Evolutionary conservation across 2,113 vertebrate genomes (phyloP).

Genomic region (Ctenodactylus gundi): DNA sequence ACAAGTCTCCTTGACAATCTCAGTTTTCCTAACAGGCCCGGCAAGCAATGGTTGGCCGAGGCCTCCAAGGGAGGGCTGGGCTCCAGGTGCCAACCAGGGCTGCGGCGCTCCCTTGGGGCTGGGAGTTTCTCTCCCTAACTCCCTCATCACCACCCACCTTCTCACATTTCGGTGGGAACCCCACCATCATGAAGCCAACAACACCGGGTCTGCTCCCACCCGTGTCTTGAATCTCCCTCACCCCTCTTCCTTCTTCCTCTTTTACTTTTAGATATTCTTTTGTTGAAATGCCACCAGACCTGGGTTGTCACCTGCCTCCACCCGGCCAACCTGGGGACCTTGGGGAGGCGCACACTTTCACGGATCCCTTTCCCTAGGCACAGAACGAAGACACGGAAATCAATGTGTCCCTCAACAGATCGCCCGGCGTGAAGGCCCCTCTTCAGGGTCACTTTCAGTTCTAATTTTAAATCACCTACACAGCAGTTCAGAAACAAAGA

Average conservation of each 20-base stretch:
- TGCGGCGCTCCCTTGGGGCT: rapidly evolving
- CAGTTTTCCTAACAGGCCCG: not conserved
- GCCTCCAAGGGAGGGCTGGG: not conserved
- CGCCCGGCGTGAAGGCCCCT: not conserved
- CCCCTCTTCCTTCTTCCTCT: not conserved
- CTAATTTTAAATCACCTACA: slow-evolving; percentile 42
- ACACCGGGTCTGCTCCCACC: not conserved
- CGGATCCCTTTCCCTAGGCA: not conserved
- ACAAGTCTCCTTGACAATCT: not conserved
- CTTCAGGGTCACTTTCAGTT: not conserved
- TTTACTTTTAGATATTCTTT: not conserved
- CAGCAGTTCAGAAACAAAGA: slow-evolving; percentile 50
- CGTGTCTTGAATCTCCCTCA: not conserved
- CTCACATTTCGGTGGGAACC: not conserved
- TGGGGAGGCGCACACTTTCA: not conserved
- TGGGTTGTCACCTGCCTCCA: not conserved
- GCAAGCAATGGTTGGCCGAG: not conserved
- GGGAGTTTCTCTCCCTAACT: not conserved
- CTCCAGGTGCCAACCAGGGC: not conserved
- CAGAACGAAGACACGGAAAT: not conserved
- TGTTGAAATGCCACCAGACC: not conserved
- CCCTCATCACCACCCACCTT: no score
- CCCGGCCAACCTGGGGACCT: not conserved
- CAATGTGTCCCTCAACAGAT: not conserved
- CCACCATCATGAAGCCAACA: not conserved